phyloP scores from a whole-genome alignment of 2,113 vertebrate genomes.

The Telmatochromis brachygnathus region DNA sequence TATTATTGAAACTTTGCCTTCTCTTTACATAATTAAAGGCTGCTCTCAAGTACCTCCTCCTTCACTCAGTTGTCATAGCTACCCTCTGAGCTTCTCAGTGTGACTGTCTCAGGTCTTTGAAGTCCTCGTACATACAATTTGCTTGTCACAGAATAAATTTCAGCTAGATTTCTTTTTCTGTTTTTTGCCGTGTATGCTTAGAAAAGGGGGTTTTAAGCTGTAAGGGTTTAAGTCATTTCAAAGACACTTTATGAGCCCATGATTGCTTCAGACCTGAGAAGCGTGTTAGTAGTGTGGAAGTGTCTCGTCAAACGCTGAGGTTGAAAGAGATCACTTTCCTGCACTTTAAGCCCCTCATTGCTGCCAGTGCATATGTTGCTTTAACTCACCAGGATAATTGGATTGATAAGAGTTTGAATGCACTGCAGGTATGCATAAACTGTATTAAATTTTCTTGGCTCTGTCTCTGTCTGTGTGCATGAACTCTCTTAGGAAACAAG shows the following conservation, averaged over 20 bases:
- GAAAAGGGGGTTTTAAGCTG: not conserved
- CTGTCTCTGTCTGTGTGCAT: not conserved
- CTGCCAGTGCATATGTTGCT: not conserved
- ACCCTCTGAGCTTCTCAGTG: constrained; percentile 14
- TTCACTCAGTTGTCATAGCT: constrained; percentile 29
- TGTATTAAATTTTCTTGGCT: not conserved
- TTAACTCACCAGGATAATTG: not conserved
- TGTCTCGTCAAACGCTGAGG: not conserved
- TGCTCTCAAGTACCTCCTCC: not conserved
- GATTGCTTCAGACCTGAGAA: not conserved
- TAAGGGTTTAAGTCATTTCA: not conserved
- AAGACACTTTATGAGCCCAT: not conserved
- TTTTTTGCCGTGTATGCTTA: not conserved
- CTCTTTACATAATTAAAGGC: not conserved
- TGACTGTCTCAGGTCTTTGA: not conserved
- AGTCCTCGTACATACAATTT: not conserved
- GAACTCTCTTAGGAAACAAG: constrained; percentile 76
- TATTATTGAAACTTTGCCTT: not conserved
- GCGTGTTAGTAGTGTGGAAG: not conserved
- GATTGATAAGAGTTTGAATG: not conserved
- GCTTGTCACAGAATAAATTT: not conserved
- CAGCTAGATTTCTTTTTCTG: not conserved
- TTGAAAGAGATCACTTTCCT: not conserved
- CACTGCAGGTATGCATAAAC: not conserved
- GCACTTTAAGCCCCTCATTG: not conserved